Evolutionary conservation across 1,140 invertebrate genomes (phyloP).

Genomic region (Yoshiicerus persimilis): DNA sequence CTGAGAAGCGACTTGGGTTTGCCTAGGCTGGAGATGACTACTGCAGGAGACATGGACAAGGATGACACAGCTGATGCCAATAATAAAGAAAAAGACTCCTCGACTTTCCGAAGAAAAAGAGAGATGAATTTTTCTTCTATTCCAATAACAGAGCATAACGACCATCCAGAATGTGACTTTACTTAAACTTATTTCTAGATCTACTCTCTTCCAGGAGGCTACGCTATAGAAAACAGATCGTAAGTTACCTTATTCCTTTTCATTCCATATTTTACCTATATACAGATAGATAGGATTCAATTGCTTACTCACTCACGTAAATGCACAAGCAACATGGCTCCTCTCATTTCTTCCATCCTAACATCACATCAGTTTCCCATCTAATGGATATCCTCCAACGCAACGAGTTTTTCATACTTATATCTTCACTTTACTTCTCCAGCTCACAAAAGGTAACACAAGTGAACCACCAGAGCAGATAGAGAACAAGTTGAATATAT

Average conservation of each 20-base stretch:
- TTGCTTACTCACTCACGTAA: constrained; percentile 5
- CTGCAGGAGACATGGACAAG: constrained; percentile 9
- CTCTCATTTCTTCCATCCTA: not conserved
- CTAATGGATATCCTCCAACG: not conserved
- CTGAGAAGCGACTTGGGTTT: not conserved
- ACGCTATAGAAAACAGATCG: not conserved
- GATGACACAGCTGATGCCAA: constrained; percentile 33
- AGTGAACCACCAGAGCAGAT: not conserved
- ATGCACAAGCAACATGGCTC: not conserved
- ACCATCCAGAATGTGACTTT: not conserved
- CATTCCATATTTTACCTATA: not conserved
- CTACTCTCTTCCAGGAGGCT: not conserved
- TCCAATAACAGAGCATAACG: constrained; percentile 20
- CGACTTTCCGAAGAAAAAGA: constrained; percentile 6
- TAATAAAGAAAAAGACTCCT: constrained; percentile 9
- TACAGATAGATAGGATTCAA: constrained; percentile 2
- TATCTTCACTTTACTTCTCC: not conserved
- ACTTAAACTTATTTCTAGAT: not conserved
- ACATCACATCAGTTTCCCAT: not conserved
- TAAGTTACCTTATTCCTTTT: not conserved
- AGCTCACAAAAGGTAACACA: not conserved
- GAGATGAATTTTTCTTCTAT: constrained; percentile 25
- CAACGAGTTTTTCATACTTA: no score
- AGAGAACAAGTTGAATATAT: not conserved
- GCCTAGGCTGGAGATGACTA: not conserved